Evolutionary conservation across 2,113 vertebrate genomes (phyloP).

Genomic region (Alethe castanea): DNA sequence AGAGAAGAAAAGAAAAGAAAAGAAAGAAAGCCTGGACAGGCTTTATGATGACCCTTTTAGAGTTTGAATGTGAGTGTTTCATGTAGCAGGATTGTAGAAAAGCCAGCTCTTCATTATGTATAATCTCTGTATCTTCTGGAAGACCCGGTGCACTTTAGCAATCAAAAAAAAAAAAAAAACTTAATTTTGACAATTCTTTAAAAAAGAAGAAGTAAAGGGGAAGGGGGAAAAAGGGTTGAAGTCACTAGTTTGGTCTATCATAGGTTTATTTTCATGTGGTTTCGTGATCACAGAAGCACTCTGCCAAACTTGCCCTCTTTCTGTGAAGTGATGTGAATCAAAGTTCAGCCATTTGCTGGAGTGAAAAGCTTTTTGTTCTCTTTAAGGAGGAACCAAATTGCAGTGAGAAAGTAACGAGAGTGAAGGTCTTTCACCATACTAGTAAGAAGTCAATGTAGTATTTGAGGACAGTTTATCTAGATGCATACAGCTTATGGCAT

Average conservation of each 20-base stretch:
- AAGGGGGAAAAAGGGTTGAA: not conserved
- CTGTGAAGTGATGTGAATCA: not conserved
- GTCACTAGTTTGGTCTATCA: not conserved
- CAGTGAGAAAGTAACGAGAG: not conserved
- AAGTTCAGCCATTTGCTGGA: not conserved
- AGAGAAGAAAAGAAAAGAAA: not conserved
- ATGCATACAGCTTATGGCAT: not conserved
- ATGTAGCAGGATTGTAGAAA: not conserved
- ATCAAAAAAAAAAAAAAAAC: not conserved
- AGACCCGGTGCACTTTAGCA: not conserved
- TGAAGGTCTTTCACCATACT: not conserved
- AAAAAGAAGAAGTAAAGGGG: not conserved
- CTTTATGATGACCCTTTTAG: not conserved
- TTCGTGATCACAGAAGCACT: not conserved
- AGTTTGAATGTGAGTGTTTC: not conserved
- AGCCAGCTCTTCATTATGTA: not conserved
- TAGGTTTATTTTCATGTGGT: not conserved
- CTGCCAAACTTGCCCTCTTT: not conserved
- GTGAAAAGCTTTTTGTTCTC: not conserved
- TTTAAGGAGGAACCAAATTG: not conserved
- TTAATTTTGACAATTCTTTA: not conserved
- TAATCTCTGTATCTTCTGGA: not conserved
- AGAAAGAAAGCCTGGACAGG: not conserved
- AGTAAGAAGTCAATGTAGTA: not conserved
- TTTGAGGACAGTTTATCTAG: not conserved